Base-by-base conservation (phyloP, 2,797 vertebrate species). In the Melanotaenia boesemani region DNA sequence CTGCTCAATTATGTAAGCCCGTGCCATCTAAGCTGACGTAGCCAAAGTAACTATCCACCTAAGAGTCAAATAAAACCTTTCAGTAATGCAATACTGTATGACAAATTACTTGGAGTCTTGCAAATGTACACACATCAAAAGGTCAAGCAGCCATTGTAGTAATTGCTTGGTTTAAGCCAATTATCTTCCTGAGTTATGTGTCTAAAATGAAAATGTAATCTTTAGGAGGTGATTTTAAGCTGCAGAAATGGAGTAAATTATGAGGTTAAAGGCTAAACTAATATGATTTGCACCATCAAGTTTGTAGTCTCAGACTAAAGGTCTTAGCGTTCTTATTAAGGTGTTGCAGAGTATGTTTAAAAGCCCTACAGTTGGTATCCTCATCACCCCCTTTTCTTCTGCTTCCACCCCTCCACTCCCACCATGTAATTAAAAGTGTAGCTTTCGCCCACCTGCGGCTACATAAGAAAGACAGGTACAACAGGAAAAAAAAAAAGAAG, bases 341-440 rank as follows among this genome's bases (percentile, higher is more conserved):
- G 90, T 90, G 79, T 74, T 65, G 66, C 80, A 65, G 85, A 77
- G 86, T 76, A 79, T 90, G 84, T 85, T 82, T 90, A 90, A 92
- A 82, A 86, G 78, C 89, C 90, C 69, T 63, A 75, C 41, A 48
- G 60, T 46, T 1, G 88, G 91, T 88, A 52, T 83, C 76, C 71
- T 46, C 70, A 76, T 69, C 67, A 46, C 54, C 60, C 52, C 61
- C 62, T n/a, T 37, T 70, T 22, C 22, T 20, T 5, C 75, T 22
- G 46, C 79, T 80, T 62, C 81, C 78, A 77, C 18, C 78, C 73
- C 6, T 86, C 72, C 81, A 75, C 91, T 86, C 84, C 78, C 81
- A 88, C 86, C 71, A 70, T 86, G 89, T 92, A 91, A 93, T 94
- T 94, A 93, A 92, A 93, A 89, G 90, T 88, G 87, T 85, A 84